These are phyloP conservation scores for Poliocrania exsul DNA, from an alignment of 2,797 vertebrate species.

Conservation along the genomic window DNA sequence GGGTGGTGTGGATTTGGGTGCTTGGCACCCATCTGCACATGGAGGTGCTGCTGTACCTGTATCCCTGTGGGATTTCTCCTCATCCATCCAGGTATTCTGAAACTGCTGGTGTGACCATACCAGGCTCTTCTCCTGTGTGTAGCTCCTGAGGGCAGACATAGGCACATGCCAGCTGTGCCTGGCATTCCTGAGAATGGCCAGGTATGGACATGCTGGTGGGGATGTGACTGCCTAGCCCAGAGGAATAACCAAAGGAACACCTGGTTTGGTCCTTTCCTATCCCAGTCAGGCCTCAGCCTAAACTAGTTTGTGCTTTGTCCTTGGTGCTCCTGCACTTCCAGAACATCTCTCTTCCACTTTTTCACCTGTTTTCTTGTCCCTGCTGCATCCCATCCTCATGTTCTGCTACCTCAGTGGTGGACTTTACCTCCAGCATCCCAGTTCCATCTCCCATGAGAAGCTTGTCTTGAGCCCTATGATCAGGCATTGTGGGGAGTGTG, in stretches of 20 bases:
- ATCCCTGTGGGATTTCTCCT: background rate
- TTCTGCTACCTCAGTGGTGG: accelerated
- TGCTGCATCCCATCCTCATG: background rate
- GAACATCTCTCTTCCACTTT: background rate
- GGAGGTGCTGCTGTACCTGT: background rate
- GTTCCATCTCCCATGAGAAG: background rate
- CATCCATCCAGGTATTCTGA: background rate
- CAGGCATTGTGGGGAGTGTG: background rate
- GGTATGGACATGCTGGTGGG: background rate
- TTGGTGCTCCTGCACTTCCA: background rate
- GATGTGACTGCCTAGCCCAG: background rate
- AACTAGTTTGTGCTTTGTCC: background rate
- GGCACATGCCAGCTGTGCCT: accelerated
- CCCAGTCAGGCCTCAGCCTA: background rate
- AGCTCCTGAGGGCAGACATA: background rate
- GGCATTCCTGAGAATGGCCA: background rate
- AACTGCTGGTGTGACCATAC: accelerated
- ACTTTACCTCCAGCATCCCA: background rate
- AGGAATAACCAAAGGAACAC: background rate
- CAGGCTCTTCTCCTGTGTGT: background rate
- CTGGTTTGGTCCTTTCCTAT: background rate
- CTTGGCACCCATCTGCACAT: background rate
- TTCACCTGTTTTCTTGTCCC: background rate
- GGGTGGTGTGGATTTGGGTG: background rate
- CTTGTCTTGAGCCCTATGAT: background rate